Percentiles rank a stretch among this genome's conserved stretches.
These are phyloP conservation scores for Murina feae DNA, from an alignment of 2,113 vertebrate species.

Conservation along the genomic window DNA sequence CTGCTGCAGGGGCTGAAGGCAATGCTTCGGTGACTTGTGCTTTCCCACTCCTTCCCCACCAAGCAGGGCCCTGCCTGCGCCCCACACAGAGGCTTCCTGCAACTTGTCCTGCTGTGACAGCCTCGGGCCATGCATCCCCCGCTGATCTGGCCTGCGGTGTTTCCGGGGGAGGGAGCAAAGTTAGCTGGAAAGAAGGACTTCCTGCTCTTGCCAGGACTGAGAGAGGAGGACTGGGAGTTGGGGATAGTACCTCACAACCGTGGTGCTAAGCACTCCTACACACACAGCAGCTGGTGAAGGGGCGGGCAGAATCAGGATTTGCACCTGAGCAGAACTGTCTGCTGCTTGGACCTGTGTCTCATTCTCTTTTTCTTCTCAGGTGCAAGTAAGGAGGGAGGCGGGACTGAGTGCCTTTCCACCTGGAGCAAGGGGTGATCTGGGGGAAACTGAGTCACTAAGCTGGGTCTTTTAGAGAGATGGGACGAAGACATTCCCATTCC, in stretches of 20 bases:
- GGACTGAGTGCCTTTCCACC: neutral
- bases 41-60: too few species aligned
- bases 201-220: neutral
- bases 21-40: neutral
- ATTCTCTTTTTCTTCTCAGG: neutral
- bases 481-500: neutral
- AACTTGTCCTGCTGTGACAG: neutral
- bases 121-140: neutral
- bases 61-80: too few species aligned
- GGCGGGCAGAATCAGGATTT: neutral
- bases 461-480: neutral
- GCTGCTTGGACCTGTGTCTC: neutral
- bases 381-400: neutral
- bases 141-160: neutral
- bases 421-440: neutral
- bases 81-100: neutral
- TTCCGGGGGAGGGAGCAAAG: neutral
- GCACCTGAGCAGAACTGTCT: neutral
- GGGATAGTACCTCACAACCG: rapidly evolving
- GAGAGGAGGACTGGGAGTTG: neutral
- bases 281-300: neutral
- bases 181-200: neutral
- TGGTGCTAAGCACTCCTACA: neutral
- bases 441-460: neutral
- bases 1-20: neutral